phyloP scores from a whole-genome alignment of 1,140 invertebrate genomes.

The Melipona quadrifasciata region DNA sequence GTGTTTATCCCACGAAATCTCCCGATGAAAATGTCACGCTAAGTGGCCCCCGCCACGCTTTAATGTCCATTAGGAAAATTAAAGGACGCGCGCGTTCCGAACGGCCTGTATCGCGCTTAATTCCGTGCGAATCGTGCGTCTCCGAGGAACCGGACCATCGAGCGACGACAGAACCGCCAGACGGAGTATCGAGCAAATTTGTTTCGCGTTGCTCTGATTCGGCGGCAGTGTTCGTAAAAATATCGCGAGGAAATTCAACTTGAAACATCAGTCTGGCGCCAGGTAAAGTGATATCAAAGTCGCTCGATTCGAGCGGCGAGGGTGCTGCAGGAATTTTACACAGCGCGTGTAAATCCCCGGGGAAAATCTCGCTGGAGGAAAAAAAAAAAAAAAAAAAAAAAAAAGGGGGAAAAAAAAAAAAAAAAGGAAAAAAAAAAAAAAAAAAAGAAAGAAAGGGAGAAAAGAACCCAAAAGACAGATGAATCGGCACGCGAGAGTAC shows the following conservation, averaged over 20 bases:
- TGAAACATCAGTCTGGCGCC: too few relatives aligned
- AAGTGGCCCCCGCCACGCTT: constrained; percentile 28
- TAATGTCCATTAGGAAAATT: constrained; percentile 54
- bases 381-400: background rate
- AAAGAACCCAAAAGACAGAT: background rate
- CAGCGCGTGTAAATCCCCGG: background rate
- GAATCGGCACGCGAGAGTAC: constrained; percentile 21
- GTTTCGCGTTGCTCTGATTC: too few relatives aligned
- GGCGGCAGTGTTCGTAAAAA: too few relatives aligned
- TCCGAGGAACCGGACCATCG: background rate
- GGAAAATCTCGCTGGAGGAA: background rate
- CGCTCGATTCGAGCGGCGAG: background rate
- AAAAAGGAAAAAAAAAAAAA: background rate
- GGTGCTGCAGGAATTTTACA: background rate
- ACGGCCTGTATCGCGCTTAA: background rate
- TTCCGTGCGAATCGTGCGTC: background rate
- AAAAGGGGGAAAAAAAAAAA: background rate
- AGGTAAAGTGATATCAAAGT: background rate
- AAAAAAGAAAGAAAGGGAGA: too few relatives aligned
- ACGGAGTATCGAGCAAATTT: background rate
- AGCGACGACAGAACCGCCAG: too few relatives aligned
- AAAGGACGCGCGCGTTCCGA: constrained; percentile 17
- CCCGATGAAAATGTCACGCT: constrained; percentile 56
- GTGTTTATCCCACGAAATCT: constrained; percentile 57
- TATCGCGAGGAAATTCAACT: too few relatives aligned